A percentile compares a stretch with the other conserved stretches of the same genome.
These are phyloP conservation scores for Brachyalestes nurse DNA, from an alignment of 2,797 vertebrate genomes.

Conservation along the genomic window DNA sequence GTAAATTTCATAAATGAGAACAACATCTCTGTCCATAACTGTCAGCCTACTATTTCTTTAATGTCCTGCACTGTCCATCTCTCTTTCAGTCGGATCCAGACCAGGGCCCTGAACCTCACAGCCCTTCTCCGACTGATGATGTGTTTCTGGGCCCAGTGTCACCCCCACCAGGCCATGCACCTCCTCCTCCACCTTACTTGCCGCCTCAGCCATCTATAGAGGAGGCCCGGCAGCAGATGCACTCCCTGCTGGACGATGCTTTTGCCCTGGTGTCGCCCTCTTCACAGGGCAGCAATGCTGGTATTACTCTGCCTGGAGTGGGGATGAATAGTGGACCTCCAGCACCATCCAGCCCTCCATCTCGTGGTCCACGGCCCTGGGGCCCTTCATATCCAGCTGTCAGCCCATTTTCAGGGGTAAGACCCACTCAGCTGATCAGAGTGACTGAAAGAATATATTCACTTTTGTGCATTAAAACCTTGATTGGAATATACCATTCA, in stretches of 20 bases:
- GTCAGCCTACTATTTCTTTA: neutral
- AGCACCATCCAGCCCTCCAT: slow-evolving; percentile 73
- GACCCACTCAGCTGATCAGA: slow-evolving; percentile 37
- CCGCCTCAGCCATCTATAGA: slow-evolving; percentile 88
- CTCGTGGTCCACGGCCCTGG: slow-evolving; percentile 77
- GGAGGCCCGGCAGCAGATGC: slow-evolving; percentile 91
- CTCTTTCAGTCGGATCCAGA: slow-evolving; percentile 90
- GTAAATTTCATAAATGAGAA: neutral
- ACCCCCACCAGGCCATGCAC: slow-evolving; percentile 79
- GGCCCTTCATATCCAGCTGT: slow-evolving; percentile 75
- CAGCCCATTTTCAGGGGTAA: slow-evolving; percentile 74
- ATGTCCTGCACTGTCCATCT: neutral
- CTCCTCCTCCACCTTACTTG: slow-evolving; percentile 82
- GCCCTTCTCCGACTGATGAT: slow-evolving; percentile 86
- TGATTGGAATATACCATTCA: too few species aligned
- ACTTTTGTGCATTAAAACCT: neutral
- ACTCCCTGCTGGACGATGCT: slow-evolving; percentile 88
- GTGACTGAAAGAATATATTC: neutral
- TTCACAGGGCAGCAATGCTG: slow-evolving; percentile 70
- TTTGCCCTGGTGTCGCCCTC: slow-evolving; percentile 88
- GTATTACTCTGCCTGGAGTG: slow-evolving; percentile 78
- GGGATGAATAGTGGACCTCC: slow-evolving; percentile 60
- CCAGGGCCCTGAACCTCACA: slow-evolving; percentile 85
- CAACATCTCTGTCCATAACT: neutral
- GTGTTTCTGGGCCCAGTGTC: slow-evolving; percentile 83